Percentiles rank a stretch among this genome's conserved stretches.
Conservation (phyloP, 2,888 invertebrate genomes). For the Zeuzera pyrina region DNA sequence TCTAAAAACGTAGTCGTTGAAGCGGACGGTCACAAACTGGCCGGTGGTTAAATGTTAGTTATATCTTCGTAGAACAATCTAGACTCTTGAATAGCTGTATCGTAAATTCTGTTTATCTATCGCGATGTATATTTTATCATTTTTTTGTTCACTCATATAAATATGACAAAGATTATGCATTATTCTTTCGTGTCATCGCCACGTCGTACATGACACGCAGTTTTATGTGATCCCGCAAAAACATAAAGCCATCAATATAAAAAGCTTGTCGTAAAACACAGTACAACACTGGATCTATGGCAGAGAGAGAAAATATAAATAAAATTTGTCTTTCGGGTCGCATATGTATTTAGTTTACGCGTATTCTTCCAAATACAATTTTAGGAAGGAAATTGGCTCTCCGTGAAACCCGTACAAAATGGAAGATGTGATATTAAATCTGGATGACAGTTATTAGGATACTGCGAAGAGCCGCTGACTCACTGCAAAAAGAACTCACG, state of each 20-base stretch:
- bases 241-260: conserved; percentile 44
- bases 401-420: conserved; percentile 54
- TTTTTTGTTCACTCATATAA: no score
- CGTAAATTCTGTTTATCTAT: no score
- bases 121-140: no score
- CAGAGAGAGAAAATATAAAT: conserved; percentile 42
- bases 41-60: neutral
- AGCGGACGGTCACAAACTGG: neutral
- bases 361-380: conserved; percentile 65
- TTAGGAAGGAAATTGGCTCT: conserved; percentile 66
- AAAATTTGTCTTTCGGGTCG: conserved; percentile 59
- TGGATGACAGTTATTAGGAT: conserved; percentile 66
- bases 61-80: no score
- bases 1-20: neutral
- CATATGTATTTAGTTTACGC: conserved; percentile 63
- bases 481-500: conserved; percentile 38
- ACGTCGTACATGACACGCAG: conserved; percentile 15
- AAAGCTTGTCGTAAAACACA: conserved; percentile 41
- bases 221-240: conserved; percentile 21
- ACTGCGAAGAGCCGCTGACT: conserved; percentile 35
- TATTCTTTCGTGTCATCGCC: conserved; percentile 5
- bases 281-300: conserved; percentile 7
- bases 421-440: conserved; percentile 68
- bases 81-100: no score
- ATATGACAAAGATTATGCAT: no score